These are phyloP conservation scores for Spisula solida DNA, from an alignment of 2,888 invertebrate species.

Conservation along the genomic window DNA sequence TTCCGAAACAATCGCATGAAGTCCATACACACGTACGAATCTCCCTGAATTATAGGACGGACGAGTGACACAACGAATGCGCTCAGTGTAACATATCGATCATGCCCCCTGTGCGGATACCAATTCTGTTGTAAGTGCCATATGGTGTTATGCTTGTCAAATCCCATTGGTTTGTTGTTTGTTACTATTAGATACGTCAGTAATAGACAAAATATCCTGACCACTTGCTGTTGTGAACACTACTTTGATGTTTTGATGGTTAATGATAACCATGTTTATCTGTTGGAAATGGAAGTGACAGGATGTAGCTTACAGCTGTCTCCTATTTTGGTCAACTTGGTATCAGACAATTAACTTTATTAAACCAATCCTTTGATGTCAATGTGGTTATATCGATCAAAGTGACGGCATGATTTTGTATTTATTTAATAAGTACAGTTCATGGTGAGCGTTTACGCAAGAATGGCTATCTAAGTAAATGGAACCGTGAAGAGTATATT, in stretches of 20 bases:
- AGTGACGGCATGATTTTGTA: not conserved
- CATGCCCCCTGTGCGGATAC: constrained; percentile 22
- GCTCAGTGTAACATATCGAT: not conserved
- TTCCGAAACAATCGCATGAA: too few relatives aligned
- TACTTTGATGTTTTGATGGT: constrained; percentile 10
- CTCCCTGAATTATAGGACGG: too few relatives aligned
- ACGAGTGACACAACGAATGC: too few relatives aligned
- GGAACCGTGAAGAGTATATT: too few relatives aligned
- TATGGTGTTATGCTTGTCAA: constrained; percentile 36
- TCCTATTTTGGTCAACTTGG: not conserved
- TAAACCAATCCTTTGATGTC: not conserved
- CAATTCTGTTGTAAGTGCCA: constrained; percentile 27
- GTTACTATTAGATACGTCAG: constrained; percentile 30
- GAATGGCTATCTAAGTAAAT: not conserved
- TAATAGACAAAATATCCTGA: constrained; percentile 24
- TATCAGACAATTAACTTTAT: constrained; percentile 25
- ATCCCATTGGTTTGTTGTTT: not conserved
- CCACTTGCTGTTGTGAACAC: not conserved
- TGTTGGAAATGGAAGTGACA: not conserved
- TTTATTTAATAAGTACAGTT: not conserved
- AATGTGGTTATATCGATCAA: not conserved
- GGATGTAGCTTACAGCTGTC: not conserved
- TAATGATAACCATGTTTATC: not conserved
- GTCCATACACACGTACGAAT: too few relatives aligned
- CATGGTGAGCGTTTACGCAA: not conserved